Base-by-base conservation (phyloP, 1,140 invertebrate genomes). In the Macrobrachium nipponense region DNA sequence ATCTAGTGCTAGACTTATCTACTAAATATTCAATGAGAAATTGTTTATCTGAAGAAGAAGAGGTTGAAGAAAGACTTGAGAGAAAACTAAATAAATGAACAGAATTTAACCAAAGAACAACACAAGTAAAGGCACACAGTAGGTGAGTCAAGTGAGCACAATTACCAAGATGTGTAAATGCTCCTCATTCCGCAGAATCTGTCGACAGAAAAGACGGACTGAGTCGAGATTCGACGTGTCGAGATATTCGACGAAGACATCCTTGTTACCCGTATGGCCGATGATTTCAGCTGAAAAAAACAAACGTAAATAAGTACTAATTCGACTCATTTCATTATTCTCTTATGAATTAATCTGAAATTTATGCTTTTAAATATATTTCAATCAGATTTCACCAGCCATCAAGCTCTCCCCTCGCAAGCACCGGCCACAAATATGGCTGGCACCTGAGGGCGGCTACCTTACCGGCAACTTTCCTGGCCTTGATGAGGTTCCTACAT, bases 171-270 rank as follows among this genome's bases (percentile, higher is more conserved):
- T 91, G 89, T 96, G 93, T 61, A 96, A 93, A 89, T 93, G 91
- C 64, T 92, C 80, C 90, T 95, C 93, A 0, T 91, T 93, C 8
- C 92, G 90, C n/a, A 93, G 89, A 0, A 97, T 90, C 51, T 93
- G 91, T 73, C 93, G 90, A 11, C 94, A 95, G 90, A 95, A 97
- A 87, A 94, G 91, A 82, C 94, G 91, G 0, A 97, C 93, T 23
- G 95, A 97, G 23, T 92, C 91, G 20, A 97, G 91, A 15, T 94
- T 96, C 2, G 92, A 90, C 0, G 97, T 92, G 91, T 97, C 94
- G 68, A 96, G 92, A 89, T 94, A 91, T 68, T 92, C 92, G 0
- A 95, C 89, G 86, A 93, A 91, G 18, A 95, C 93, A 8, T 89
- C 73, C 15, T 79, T 79, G 82, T 87, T 87, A 59, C 87, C 73